These are phyloP conservation scores for Sebastes miniatus DNA, from an alignment of 2,797 vertebrate genomes.

Conservation along the genomic window DNA sequence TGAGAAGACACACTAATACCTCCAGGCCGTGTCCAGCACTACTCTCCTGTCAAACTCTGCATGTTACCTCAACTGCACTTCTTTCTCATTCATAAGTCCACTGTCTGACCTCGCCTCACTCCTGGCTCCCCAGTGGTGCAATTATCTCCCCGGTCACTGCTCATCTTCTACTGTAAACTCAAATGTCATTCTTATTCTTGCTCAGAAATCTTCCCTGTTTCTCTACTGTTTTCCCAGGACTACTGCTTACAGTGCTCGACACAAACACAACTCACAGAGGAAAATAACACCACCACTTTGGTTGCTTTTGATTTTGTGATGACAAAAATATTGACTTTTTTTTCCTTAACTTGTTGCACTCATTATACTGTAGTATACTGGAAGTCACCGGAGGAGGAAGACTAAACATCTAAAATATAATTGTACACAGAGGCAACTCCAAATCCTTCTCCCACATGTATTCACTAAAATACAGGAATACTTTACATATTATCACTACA, in stretches of 20 bases:
- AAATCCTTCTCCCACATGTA: neutral
- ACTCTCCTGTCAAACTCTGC: slow-evolving; percentile 2
- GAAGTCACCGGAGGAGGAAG: neutral
- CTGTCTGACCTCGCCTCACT: slow-evolving; percentile 3
- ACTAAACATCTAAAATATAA: neutral
- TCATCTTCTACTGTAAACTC: neutral
- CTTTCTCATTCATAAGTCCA: slow-evolving; percentile 5
- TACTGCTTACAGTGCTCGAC: neutral
- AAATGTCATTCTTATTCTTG: neutral
- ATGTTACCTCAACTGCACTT: neutral
- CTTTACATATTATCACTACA: neutral
- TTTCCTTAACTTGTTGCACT: neutral
- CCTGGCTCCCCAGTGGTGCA: slow-evolving; percentile 10
- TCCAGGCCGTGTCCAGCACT: neutral
- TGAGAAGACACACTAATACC: slow-evolving; percentile 9
- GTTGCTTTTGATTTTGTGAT: neutral
- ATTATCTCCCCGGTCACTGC: slow-evolving; percentile 20
- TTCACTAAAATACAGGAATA: neutral
- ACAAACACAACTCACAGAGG: neutral
- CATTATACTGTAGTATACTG: neutral
- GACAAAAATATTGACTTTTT: neutral
- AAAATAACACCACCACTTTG: neutral
- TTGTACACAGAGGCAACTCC: neutral
- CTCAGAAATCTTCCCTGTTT: neutral
- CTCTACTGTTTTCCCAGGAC: neutral